Evolutionary conservation across 2,888 invertebrate species (phyloP).

Genomic region (Chloroclystis v-ata): DNA sequence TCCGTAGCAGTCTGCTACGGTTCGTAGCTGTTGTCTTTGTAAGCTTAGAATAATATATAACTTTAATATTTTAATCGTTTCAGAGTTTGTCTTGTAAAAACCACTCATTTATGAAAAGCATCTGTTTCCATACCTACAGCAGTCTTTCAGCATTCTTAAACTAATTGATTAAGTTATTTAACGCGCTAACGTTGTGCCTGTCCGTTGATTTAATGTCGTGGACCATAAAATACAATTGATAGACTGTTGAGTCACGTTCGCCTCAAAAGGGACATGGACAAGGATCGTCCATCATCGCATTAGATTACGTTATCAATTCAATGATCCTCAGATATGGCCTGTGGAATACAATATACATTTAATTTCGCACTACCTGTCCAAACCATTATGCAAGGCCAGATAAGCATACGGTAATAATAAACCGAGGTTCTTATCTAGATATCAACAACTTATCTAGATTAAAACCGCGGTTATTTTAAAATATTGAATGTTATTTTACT

Average conservation of each 20-base stretch:
- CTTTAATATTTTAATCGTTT: too few species aligned
- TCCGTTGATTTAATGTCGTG: neutral
- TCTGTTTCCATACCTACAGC: too few species aligned
- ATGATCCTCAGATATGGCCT: slow-evolving; percentile 5
- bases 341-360: slow-evolving; percentile 1
- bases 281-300: slow-evolving; percentile 12
- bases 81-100: too few species aligned
- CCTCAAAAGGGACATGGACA: slow-evolving; percentile 7
- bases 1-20: slow-evolving; percentile 2
- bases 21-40: neutral
- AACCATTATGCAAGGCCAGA: slow-evolving; percentile 8
- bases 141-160: too few species aligned
- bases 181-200: too few species aligned
- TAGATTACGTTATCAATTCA: slow-evolving; percentile 15
- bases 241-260: slow-evolving; percentile 12
- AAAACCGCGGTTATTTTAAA: too few species aligned
- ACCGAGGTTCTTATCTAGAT: neutral
- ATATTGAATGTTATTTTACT: too few species aligned
- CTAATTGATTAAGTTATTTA: too few species aligned
- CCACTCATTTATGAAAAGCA: too few species aligned
- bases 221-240: slow-evolving; percentile 5
- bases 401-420: neutral
- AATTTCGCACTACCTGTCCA: slow-evolving; percentile 4
- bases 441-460: neutral
- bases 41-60: too few species aligned